Evolutionary conservation across 2,888 invertebrate genomes (phyloP).

Genomic region (Ormyrus rosae): DNA sequence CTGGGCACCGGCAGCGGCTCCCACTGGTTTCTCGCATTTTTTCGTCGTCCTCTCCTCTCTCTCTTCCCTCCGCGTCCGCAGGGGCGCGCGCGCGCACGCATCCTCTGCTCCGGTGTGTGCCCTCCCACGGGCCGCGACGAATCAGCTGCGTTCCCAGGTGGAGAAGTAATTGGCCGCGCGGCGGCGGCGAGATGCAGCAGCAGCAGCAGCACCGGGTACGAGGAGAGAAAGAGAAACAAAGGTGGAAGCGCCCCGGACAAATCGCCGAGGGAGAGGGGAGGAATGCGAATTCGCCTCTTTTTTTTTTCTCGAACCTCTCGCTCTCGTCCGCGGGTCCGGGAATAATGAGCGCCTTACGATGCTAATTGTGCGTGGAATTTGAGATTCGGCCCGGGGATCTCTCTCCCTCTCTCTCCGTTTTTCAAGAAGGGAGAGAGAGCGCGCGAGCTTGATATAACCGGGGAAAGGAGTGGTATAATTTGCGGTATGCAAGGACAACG

Average conservation of each 20-base stretch:
- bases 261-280: slow-evolving; percentile 29
- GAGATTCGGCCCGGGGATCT: not conserved
- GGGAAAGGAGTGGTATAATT: slow-evolving; percentile 9
- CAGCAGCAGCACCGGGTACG: slow-evolving; percentile 2
- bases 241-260: slow-evolving; percentile 22
- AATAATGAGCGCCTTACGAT: slow-evolving; percentile 31
- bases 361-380: slow-evolving; percentile 21
- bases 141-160: slow-evolving; percentile 61
- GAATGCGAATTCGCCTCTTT: slow-evolving; percentile 36
- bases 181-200: slow-evolving; percentile 13
- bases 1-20: slow-evolving; percentile 5
- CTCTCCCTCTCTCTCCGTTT: too few species aligned
- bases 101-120: slow-evolving; percentile 10
- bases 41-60: slow-evolving; percentile 19
- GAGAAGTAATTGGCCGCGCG: slow-evolving; percentile 61
- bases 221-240: slow-evolving; percentile 51
- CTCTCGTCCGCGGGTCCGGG: not conserved
- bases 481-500: slow-evolving; percentile 41
- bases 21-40: slow-evolving; percentile 52
- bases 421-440: too few species aligned
- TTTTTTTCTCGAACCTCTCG: not conserved
- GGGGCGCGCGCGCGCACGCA: slow-evolving; percentile 13
- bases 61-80: slow-evolving; percentile 28
- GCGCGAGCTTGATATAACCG: not conserved
- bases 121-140: slow-evolving; percentile 58